A percentile compares a stretch with the other conserved stretches of the same genome.
Evolutionary conservation across 2,113 vertebrate genomes (phyloP).

Genomic region (Lamprotornis superbus): DNA sequence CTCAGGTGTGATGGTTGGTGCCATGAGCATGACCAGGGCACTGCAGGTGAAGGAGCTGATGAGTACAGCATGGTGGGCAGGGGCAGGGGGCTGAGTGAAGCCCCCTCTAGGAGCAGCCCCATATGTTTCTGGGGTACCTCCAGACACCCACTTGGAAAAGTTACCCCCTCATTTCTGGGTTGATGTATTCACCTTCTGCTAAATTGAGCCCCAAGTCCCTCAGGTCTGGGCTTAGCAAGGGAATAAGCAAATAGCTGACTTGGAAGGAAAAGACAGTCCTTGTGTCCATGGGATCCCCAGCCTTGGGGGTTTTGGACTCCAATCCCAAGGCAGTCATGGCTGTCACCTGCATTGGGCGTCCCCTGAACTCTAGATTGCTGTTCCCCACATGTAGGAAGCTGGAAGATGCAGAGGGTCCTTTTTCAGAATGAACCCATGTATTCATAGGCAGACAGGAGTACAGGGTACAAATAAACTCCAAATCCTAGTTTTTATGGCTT

Average conservation of each 20-base stretch:
- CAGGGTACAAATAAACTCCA: neutral
- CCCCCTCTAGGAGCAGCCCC: neutral
- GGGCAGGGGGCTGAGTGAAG: neutral
- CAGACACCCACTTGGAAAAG: neutral
- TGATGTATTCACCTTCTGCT: neutral
- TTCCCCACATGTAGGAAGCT: fast-evolving
- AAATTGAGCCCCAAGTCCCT: neutral
- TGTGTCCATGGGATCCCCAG: neutral
- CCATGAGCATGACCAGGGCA: fast-evolving
- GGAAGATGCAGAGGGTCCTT: neutral
- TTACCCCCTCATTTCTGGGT: neutral
- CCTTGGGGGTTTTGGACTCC: neutral
- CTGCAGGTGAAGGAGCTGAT: fast-evolving
- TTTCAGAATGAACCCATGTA: neutral
- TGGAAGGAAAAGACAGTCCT: neutral
- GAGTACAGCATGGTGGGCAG: neutral
- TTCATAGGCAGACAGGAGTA: neutral
- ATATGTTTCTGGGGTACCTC: neutral
- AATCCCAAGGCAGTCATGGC: neutral
- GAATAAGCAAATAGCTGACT: neutral
- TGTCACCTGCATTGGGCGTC: neutral
- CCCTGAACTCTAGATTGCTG: neutral
- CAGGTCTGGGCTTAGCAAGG: neutral
- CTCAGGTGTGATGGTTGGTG: neutral
- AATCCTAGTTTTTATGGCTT: neutral